A percentile compares a stretch with the other conserved stretches of the same genome.
These are phyloP conservation scores for Albula glossodonta DNA, from an alignment of 2,113 vertebrate species.

Conservation along the genomic window DNA sequence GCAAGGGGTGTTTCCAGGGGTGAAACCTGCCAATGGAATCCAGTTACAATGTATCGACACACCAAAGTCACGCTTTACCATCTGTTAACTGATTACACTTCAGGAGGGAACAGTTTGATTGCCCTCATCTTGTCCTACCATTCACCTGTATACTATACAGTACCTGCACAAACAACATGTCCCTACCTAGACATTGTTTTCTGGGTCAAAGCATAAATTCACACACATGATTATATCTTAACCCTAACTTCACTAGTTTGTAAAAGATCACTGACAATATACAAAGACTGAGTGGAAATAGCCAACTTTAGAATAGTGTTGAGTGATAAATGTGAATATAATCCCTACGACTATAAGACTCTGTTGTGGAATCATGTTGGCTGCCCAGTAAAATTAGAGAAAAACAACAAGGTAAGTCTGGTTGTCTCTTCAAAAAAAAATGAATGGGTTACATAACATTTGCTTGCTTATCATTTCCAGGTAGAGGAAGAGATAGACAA, in stretches of 20 bases:
- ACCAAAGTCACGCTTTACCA: neutral
- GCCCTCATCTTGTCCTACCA: neutral
- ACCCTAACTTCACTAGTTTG: neutral
- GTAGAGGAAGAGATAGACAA: neutral
- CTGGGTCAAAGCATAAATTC: neutral
- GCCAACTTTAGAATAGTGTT: neutral
- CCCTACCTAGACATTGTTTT: neutral
- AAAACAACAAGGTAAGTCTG: constrained; percentile 12
- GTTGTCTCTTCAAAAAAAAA: constrained; percentile 43
- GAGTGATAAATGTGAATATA: too few species aligned
- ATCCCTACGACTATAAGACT: too few species aligned
- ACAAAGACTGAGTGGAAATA: neutral
- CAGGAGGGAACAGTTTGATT: neutral
- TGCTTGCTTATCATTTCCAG: constrained; percentile 23
- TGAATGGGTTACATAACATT: constrained; percentile 23
- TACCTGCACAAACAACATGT: neutral
- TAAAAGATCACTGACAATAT: neutral
- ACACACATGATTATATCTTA: neutral
- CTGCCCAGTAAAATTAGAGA: neutral
- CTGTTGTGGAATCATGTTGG: neutral
- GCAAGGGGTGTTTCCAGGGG: neutral
- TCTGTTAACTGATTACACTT: neutral
- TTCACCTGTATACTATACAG: neutral
- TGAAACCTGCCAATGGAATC: neutral
- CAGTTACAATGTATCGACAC: neutral